Percentiles rank a stretch among this genome's conserved stretches.
Conservation (phyloP, 2,888 invertebrate species). For the Galeopsomyia nigrocyanea region DNA sequence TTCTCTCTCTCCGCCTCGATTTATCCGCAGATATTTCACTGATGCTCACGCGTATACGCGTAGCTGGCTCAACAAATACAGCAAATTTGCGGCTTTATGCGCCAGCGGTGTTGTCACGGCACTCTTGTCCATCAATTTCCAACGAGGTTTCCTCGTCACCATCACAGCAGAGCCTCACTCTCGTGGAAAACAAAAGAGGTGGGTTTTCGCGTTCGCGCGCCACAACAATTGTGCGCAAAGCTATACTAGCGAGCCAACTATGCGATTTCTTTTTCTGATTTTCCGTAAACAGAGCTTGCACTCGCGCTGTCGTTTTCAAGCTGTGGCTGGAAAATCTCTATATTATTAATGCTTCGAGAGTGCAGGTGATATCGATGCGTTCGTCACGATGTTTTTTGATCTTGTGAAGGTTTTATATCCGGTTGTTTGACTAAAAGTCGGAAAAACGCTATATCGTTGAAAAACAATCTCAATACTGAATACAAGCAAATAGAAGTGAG, state of each 20-base stretch:
- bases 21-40: too few relatives aligned
- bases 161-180: neutral
- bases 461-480: too few relatives aligned
- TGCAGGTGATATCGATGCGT: conserved; percentile 4
- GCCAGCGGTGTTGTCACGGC: neutral
- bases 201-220: neutral
- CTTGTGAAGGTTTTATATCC: too few relatives aligned
- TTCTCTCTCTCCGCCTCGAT: too few relatives aligned
- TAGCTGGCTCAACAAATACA: neutral
- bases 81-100: conserved; percentile 11
- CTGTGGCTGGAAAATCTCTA: conserved; percentile 1
- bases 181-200: conserved; percentile 13
- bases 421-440: too few relatives aligned
- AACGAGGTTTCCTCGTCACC: neutral
- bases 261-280: conserved; percentile 15
- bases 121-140: conserved; percentile 29
- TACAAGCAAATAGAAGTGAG: too few relatives aligned
- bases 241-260: neutral
- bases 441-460: too few relatives aligned
- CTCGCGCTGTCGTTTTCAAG: conserved; percentile 25
- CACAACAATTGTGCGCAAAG: conserved; percentile 18
- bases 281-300: neutral
- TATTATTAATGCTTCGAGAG: conserved; percentile 29
- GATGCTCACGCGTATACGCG: too few relatives aligned
- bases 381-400: neutral